Conservation (phyloP, 2,888 invertebrate species). For the Conops quadrifasciatus region DNA sequence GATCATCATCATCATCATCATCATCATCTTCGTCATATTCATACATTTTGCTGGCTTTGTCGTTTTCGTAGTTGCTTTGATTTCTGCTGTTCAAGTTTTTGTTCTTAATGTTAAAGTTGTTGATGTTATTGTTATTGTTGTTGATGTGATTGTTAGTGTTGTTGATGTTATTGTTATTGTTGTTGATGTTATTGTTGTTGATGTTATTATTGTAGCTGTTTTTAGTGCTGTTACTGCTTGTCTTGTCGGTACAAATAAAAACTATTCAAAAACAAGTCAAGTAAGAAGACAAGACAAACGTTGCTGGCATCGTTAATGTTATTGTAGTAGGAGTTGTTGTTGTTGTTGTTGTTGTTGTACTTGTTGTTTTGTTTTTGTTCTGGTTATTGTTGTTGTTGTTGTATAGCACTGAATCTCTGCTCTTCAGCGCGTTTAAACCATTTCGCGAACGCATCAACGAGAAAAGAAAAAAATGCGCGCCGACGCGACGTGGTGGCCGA, state of each 20-base stretch:
- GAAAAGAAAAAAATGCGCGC: background rate
- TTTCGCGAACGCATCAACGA: background rate
- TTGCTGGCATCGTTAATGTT: background rate
- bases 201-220: background rate
- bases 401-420: background rate
- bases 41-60: background rate
- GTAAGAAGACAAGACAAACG: background rate
- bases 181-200: background rate
- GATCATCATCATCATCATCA: background rate
- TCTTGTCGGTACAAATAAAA: background rate
- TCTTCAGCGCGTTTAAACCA: background rate
- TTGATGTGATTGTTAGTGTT: conserved; percentile 22
- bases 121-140: background rate
- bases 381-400: no score
- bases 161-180: conserved; percentile 20
- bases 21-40: background rate
- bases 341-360: conserved; percentile 17
- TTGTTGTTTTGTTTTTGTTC: background rate
- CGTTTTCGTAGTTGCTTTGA: conserved; percentile 2
- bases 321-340: conserved; percentile 5
- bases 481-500: background rate
- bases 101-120: conserved; percentile 24
- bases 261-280: background rate
- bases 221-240: background rate
- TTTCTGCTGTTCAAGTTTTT: background rate